phyloP scores from a whole-genome alignment of 2,113 vertebrate species.

The Egretta garzetta region DNA sequence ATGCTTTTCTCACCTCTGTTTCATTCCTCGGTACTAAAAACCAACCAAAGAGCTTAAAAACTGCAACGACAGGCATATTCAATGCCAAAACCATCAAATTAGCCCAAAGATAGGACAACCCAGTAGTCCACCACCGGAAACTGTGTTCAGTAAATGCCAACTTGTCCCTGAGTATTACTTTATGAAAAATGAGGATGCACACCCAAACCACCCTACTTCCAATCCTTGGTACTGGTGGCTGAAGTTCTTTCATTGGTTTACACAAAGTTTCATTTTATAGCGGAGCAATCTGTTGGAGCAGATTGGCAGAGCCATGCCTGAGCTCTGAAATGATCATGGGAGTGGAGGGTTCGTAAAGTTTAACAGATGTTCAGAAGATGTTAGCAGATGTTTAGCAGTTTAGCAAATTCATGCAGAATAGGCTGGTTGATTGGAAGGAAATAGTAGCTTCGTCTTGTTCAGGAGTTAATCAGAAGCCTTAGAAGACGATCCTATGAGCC shows the following conservation, averaged over 20 bases:
- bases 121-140: background rate
- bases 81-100: background rate
- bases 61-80: background rate
- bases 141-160: background rate
- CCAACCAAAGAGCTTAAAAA: background rate
- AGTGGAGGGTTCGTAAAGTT: background rate
- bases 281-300: background rate
- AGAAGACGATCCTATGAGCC: background rate
- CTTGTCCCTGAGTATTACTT: background rate
- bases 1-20: background rate
- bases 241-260: background rate
- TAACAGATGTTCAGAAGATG: background rate
- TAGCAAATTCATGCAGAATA: background rate
- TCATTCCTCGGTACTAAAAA: background rate
- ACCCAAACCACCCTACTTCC: background rate
- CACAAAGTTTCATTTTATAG: background rate
- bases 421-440: background rate
- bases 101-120: background rate
- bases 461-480: background rate
- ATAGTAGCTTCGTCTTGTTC: background rate
- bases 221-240: background rate
- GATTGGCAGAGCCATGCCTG: background rate
- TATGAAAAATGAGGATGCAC: background rate
- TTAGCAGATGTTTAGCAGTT: slow-evolving; percentile 23
- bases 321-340: background rate